A percentile compares a stretch with the other conserved stretches of the same genome.
Evolutionary conservation across 2,113 vertebrate species (phyloP).

Genomic region (Actenoides hombroni): DNA sequence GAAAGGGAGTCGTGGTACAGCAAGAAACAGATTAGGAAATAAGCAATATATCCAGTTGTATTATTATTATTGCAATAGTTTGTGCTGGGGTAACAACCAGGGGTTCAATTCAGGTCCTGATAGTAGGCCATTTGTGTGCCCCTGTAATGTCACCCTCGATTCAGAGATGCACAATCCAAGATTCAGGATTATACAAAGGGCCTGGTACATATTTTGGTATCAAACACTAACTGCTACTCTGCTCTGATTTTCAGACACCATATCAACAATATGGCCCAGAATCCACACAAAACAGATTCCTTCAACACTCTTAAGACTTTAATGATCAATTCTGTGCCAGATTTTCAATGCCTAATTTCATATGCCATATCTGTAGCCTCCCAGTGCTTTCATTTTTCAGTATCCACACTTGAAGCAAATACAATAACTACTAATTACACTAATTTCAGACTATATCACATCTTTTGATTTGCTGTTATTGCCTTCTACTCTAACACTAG

Average conservation of each 20-base stretch:
- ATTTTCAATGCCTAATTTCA: not conserved
- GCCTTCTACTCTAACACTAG: not conserved
- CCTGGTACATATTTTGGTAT: not conserved
- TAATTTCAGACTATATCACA: not conserved
- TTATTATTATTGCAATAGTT: not conserved
- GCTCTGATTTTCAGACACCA: not conserved
- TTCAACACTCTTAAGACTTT: not conserved
- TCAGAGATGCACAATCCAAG: not conserved
- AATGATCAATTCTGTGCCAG: not conserved
- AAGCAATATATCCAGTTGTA: not conserved
- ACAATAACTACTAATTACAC: not conserved
- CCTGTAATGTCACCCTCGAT: rapidly evolving
- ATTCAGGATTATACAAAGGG: not conserved
- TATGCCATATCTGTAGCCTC: not conserved
- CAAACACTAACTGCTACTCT: not conserved
- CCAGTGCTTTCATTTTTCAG: not conserved
- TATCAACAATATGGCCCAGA: not conserved
- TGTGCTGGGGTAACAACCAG: not conserved
- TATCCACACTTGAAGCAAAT: not conserved
- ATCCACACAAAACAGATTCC: not conserved
- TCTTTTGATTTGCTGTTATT: not conserved
- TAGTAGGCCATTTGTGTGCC: not conserved
- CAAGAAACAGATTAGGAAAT: not conserved
- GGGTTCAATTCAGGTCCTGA: not conserved
- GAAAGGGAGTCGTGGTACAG: not conserved